Evolutionary conservation across 23 tunicate species (phyloP), one percentile per base, ranked within the genome.

Genomic region (Ascidia mentula): DNA sequence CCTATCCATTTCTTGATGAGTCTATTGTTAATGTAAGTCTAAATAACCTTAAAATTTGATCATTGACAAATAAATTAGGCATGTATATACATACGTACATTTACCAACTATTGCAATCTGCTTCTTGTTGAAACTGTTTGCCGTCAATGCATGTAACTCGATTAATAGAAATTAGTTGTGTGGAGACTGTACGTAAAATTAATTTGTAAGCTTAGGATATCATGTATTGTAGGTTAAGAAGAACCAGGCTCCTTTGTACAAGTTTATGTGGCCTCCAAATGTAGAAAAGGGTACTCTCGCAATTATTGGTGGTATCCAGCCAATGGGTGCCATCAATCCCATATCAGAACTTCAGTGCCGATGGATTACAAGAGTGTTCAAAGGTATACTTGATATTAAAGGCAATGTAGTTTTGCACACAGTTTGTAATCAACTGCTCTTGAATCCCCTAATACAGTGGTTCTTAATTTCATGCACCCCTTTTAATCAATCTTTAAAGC

Each of bases 331-430:
- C 4, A 39, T 92, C 42, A 92, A 82, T 61, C 92, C 92, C 6
- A 87, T 87, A 36, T 81, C 97, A 32, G 97, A 92, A 69, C 83
- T 92, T 53, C 97, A 92, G 74, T 87, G 88, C 40, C 79, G 97
- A 22, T 92, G 97, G 97, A 91, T 85, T 5, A 75, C 83, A 20
- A 79, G 88, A 69, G 89, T 92, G 33, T 82, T 92, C 37, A 92
- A 87, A 79, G 89, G 95, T 84, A 18, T 6, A 22, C 3, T 71
- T 34, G 33, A 7, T 35, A n/a, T n/a, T n/a, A n/a, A n/a, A n/a
- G n/a, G n/a, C n/a, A 17, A 8, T 69, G 26, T 31, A 69, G 18
- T 17, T 45, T 45, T 45, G 18, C 18, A 45, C 74, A 69, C n/a
- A n/a, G n/a, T n/a, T n/a, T n/a, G n/a, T n/a, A n/a, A n/a, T n/a